Evolutionary conservation across 2,797 vertebrate species (phyloP).

Genomic region (Taeniopygia guttata): DNA sequence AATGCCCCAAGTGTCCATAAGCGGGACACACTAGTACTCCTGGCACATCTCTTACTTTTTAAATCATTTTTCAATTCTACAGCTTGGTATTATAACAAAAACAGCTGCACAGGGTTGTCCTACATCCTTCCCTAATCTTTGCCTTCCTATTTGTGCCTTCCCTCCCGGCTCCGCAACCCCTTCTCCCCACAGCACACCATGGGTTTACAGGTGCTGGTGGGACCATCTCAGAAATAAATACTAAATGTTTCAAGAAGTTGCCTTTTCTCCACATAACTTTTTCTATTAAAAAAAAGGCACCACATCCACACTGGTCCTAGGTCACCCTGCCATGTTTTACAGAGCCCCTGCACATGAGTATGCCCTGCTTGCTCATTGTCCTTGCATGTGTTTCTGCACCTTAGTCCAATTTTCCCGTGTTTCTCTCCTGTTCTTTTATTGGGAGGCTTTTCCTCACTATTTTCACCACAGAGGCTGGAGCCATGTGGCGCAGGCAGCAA

Average conservation of each 20-base stretch:
- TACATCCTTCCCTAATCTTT: background rate
- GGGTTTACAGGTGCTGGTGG: accelerated
- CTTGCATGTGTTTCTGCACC: accelerated
- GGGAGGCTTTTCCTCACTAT: background rate
- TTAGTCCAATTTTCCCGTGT: accelerated
- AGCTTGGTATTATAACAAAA: constrained; percentile 52
- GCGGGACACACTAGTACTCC: background rate
- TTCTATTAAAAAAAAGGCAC: background rate
- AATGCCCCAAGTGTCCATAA: constrained; percentile 25
- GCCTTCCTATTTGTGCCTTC: background rate
- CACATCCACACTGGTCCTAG: accelerated
- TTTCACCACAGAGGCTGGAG: background rate
- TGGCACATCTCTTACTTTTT: constrained; percentile 11
- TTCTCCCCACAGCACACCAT: background rate
- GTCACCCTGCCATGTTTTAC: accelerated
- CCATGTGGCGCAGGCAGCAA: accelerated
- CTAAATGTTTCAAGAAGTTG: background rate
- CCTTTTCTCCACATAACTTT: background rate
- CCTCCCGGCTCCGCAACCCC: background rate
- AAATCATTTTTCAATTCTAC: constrained; percentile 44
- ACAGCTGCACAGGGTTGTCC: constrained; percentile 11
- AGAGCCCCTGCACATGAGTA: too few species aligned
- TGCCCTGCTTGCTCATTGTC: accelerated
- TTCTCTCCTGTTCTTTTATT: background rate
- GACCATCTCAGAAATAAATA: background rate